Base-by-base conservation (phyloP, 2,888 invertebrate species). In the Cephonodes hylas region DNA sequence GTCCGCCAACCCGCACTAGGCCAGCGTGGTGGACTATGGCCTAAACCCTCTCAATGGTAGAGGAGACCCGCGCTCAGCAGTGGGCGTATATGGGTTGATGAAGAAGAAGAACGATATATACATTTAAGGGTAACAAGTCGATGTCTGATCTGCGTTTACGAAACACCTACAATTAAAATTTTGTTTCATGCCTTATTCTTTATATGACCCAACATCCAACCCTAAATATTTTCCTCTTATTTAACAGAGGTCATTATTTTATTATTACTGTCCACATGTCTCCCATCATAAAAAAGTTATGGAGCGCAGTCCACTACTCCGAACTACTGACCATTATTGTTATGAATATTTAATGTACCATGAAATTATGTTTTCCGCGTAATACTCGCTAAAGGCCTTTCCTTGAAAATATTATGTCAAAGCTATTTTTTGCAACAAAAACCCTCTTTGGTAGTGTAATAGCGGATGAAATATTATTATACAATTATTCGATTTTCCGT, bases 331-430 rank as follows among this genome's bases (percentile, higher is more conserved):
- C 31, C 53, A 53, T 31, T 27, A 31, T 18, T 53, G 18, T 31
- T 53, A 53, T 53, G 53, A 53, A 53, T 53, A 53, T 53, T 53
- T 53, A 53, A 53, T 53, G 53, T 8, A 53, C 53, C 53, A 18
- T 53, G 27, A 53, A 53, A 53, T 53, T 53, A 53, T 53, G 6
- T 53, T 53, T 44, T 31, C 53, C 53, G 27, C 53, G 31, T 18
- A 15, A 18, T 53, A 31, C 18, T 8, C 31, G 8, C 53, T 18
- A 18, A 27, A 48, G 48, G 48, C 27, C 27, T 48, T 15, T 20
- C 23, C 13, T 48, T 27, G 25, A 7, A 25, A 23, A 27, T 48
- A 48, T 25, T 27, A 25, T 25, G 8, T 25, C 23, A 38, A 38
- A 38, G 38, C n/a, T 5, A 15, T 48, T 48, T 48, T 48, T 25